A percentile compares a stretch with the other conserved stretches of the same genome.
Conservation (phyloP, 2,797 vertebrate species). For the Coregonus sp. region DNA sequence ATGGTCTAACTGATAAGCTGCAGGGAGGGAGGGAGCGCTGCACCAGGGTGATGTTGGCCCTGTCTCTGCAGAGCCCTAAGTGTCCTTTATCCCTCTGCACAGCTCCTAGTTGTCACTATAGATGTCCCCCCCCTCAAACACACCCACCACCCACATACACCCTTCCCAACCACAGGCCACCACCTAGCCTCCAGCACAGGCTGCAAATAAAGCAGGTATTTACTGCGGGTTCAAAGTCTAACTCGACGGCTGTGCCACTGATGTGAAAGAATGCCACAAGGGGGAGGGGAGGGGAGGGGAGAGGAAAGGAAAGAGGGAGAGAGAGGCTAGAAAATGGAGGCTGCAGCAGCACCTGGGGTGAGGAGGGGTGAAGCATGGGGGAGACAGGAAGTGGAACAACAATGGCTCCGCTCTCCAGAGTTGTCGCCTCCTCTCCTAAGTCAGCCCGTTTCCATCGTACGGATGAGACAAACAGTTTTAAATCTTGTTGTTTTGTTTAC, state of each 20-base stretch:
- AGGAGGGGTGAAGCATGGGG: slow-evolving; percentile 71
- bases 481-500: not conserved
- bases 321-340: slow-evolving; percentile 52
- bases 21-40: not conserved
- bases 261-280: slow-evolving; percentile 78
- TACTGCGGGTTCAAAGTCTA: slow-evolving; percentile 78
- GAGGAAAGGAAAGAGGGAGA: slow-evolving; percentile 38
- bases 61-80: not conserved
- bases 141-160: slow-evolving; percentile 9
- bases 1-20: slow-evolving; percentile 7
- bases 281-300: slow-evolving; percentile 48
- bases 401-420: slow-evolving; percentile 54
- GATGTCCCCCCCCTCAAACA: slow-evolving; percentile 2
- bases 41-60: not conserved
- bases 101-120: not conserved
- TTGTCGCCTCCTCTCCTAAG: not conserved
- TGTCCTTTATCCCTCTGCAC: not conserved
- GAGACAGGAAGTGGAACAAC: slow-evolving; percentile 76
- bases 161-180: slow-evolving; percentile 48
- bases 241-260: slow-evolving; percentile 50
- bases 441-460: not conserved
- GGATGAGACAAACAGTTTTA: not conserved
- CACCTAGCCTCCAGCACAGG: slow-evolving; percentile 37
- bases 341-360: slow-evolving; percentile 70
- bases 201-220: slow-evolving; percentile 78